These are phyloP conservation scores for Synanthedon andrenaeformis DNA, from an alignment of 2,888 invertebrate species.

Conservation along the genomic window DNA sequence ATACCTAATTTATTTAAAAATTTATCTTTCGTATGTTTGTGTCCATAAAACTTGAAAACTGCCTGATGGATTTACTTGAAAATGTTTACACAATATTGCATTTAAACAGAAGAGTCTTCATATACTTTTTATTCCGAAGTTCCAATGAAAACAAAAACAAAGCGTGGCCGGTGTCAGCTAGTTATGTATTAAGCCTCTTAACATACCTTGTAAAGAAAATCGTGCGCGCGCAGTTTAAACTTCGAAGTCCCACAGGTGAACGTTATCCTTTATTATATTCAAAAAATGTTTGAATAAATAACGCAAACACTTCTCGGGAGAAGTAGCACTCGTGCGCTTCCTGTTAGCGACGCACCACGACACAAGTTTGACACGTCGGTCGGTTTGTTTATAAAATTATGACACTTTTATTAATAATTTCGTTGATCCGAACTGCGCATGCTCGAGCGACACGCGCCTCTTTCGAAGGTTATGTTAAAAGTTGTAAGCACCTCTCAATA, in stretches of 20 bases:
- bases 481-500: slow-evolving; percentile 42
- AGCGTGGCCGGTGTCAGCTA: too few relatives aligned
- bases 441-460: slow-evolving; percentile 57
- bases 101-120: too few relatives aligned
- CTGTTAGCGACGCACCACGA: slow-evolving; percentile 38
- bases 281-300: slow-evolving; percentile 14
- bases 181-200: slow-evolving; percentile 1
- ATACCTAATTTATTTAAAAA: too few relatives aligned
- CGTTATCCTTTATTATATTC: slow-evolving; percentile 42
- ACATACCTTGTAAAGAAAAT: slow-evolving; percentile 57
- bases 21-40: too few relatives aligned
- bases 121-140: too few relatives aligned
- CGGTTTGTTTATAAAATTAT: slow-evolving; percentile 65
- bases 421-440: slow-evolving; percentile 56
- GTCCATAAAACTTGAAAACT: too few relatives aligned
- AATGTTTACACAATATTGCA: too few relatives aligned
- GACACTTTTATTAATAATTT: slow-evolving; percentile 58
- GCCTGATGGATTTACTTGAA: too few relatives aligned
- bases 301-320: slow-evolving; percentile 7
- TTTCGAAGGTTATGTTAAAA: slow-evolving; percentile 62
- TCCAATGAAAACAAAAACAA: too few relatives aligned
- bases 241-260: slow-evolving; percentile 66
- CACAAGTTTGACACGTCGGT: slow-evolving; percentile 30
- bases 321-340: slow-evolving; percentile 33
- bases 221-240: slow-evolving; percentile 66